Evolutionary conservation across 2,797 vertebrate species (phyloP).

Genomic region (Molossus molossus): DNA sequence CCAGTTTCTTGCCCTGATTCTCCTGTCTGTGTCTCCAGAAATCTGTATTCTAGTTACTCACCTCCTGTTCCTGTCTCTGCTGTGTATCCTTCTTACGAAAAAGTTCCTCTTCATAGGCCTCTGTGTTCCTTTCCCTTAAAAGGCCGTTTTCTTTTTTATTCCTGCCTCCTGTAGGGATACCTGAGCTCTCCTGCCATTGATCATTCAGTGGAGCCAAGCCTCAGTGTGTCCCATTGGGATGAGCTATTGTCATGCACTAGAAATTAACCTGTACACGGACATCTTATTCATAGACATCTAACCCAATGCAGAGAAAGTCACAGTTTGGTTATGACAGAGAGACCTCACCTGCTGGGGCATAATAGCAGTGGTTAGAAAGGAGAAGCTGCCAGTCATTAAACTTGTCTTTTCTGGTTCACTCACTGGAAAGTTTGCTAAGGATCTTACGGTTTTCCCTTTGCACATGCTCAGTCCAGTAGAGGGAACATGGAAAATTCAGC

Average conservation of each 20-base stretch:
- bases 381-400: background rate
- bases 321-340: slow-evolving; percentile 12
- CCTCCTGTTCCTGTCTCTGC: background rate
- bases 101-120: background rate
- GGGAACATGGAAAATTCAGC: slow-evolving; percentile 4
- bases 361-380: background rate
- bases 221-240: slow-evolving; percentile 4
- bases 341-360: background rate
- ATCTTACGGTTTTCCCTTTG: background rate
- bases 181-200: background rate
- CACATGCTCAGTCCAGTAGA: background rate
- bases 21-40: background rate
- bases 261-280: slow-evolving; percentile 44
- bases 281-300: background rate
- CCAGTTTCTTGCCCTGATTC: background rate
- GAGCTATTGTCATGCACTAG: slow-evolving; percentile 29
- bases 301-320: slow-evolving; percentile 21
- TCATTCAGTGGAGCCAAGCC: background rate
- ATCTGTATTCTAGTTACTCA: background rate
- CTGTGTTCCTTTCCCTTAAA: background rate
- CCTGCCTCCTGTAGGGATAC: background rate
- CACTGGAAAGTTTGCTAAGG: background rate
- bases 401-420: slow-evolving; percentile 14
- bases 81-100: background rate
- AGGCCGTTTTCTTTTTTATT: background rate